A percentile compares a stretch with the other conserved stretches of the same genome.
Evolutionary conservation across 2,797 vertebrate species (phyloP).

Genomic region (Scyliorhinus canicula): DNA sequence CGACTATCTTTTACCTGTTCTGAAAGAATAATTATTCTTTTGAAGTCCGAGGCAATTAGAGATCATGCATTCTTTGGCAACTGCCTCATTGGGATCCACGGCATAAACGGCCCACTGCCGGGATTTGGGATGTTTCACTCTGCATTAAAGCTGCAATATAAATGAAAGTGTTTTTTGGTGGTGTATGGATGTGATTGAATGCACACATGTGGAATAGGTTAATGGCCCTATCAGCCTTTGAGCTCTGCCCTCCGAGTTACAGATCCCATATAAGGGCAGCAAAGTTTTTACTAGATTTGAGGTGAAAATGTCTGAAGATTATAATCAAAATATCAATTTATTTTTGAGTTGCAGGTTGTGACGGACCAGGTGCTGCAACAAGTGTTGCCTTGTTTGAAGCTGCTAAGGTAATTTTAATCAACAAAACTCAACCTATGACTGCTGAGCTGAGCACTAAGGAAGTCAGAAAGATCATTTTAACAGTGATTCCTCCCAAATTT

Average conservation of each 20-base stretch:
- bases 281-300: not conserved
- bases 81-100: not conserved
- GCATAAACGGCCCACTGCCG: not conserved
- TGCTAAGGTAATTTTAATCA: not conserved
- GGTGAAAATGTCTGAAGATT: too few species aligned
- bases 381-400: not conserved
- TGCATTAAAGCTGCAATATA: not conserved
- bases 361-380: not conserved
- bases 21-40: not conserved
- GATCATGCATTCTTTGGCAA: slow-evolving; percentile 1
- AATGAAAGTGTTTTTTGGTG: not conserved
- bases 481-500: not conserved
- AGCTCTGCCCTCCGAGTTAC: not conserved
- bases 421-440: not conserved
- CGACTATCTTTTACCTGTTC: not conserved
- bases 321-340: not conserved
- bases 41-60: not conserved
- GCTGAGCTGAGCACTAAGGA: not conserved
- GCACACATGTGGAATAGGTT: not conserved
- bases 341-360: not conserved
- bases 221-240: not conserved
- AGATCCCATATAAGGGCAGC: not conserved
- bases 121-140: not conserved
- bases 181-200: not conserved
- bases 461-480: not conserved